Conservation (phyloP, 64 coral and sea anemone species). For the Porites lutea region DNA sequence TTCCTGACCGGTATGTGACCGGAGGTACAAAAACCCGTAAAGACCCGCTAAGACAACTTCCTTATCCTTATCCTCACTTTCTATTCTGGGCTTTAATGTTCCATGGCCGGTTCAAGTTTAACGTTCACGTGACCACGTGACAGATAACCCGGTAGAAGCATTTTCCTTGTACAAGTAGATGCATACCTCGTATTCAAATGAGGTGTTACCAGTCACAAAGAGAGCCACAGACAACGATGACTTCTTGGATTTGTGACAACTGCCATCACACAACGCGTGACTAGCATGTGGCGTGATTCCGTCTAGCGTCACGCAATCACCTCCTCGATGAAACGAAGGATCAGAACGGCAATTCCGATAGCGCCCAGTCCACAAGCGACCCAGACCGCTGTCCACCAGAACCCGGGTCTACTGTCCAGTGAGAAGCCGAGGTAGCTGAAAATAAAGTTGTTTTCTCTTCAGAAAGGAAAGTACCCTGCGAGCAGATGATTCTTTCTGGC, state of each 20-base stretch:
- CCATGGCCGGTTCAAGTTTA: too few relatives aligned
- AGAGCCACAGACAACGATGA: background rate
- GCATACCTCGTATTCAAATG: too few relatives aligned
- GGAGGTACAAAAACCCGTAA: too few relatives aligned
- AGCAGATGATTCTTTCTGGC: background rate
- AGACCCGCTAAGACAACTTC: too few relatives aligned
- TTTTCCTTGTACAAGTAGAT: too few relatives aligned
- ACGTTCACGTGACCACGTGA: too few relatives aligned
- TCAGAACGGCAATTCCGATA: conserved; percentile 57
- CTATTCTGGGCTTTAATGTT: too few relatives aligned
- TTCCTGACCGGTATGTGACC: too few relatives aligned
- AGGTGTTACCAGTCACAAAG: too few relatives aligned
- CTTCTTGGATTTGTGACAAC: background rate
- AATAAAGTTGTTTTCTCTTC: background rate
- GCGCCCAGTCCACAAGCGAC: conserved; percentile 71
- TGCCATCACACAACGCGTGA: too few relatives aligned
- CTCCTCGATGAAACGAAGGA: conserved; percentile 78
- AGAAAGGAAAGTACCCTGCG: background rate
- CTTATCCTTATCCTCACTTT: too few relatives aligned
- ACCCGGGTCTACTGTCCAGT: conserved; percentile 74
- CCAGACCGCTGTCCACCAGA: conserved; percentile 88
- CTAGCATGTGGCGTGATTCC: background rate
- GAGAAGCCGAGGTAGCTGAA: conserved; percentile 85
- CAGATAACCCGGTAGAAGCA: too few relatives aligned
- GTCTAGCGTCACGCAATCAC: conserved; percentile 6